phyloP scores from a whole-genome alignment of 1,140 invertebrate species.

The Kradibia gibbosae region DNA sequence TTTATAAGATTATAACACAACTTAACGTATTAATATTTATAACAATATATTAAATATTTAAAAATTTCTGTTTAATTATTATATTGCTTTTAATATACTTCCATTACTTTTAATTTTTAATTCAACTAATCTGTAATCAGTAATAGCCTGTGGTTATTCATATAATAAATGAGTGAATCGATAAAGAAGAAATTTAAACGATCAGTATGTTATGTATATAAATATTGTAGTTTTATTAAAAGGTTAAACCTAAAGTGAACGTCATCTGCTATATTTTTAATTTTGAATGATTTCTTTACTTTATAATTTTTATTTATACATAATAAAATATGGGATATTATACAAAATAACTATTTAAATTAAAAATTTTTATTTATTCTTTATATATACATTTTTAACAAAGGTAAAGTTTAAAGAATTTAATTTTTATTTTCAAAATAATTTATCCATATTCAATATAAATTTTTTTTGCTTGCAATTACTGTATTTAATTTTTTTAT shows the following conservation, averaged over 20 bases:
- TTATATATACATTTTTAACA: neutral
- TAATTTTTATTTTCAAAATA: neutral
- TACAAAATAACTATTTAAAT: no score
- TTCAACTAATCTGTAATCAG: no score
- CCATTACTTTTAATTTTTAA: no score
- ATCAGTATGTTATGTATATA: neutral
- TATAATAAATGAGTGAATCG: no score
- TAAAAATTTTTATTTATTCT: slow-evolving; percentile 6
- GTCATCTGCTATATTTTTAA: slow-evolving; percentile 30
- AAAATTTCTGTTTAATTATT: no score
- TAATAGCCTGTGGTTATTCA: no score
- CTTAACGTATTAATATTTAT: no score
- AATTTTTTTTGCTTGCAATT: neutral
- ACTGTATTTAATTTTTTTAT: slow-evolving; percentile 6
- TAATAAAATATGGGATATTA: no score
- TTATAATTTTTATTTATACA: slow-evolving; percentile 2
- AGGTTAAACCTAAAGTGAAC: slow-evolving; percentile 40
- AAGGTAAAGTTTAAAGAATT: slow-evolving; percentile 16
- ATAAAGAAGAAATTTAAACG: neutral
- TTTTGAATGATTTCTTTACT: slow-evolving; percentile 35
- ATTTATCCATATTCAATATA: neutral
- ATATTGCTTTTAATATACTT: no score
- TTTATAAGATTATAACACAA: no score
- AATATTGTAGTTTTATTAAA: neutral
- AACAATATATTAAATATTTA: no score